phyloP scores from a whole-genome alignment of 1,140 invertebrate species.

The Trichonephila clavipes region DNA sequence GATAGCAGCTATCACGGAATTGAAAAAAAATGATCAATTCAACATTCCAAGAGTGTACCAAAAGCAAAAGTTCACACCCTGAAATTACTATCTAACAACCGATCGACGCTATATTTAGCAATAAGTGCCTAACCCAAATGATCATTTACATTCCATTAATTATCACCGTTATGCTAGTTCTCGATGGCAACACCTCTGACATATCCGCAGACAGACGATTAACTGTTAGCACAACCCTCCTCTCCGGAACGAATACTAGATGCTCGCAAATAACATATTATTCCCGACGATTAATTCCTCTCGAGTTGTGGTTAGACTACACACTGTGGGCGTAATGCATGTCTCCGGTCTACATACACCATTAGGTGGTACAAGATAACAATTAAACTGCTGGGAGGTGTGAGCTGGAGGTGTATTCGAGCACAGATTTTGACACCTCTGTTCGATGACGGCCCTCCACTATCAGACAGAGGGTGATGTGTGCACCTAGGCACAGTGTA shows the following conservation, averaged over 20 bases:
- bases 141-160: constrained; percentile 49
- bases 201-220: constrained; percentile 44
- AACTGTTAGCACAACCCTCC: background rate
- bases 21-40: background rate
- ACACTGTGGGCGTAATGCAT: constrained; percentile 7
- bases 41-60: background rate
- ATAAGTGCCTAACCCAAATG: constrained; percentile 41
- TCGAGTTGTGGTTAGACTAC: constrained; percentile 40
- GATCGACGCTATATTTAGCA: constrained; percentile 10
- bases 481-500: background rate
- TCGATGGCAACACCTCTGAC: constrained; percentile 1
- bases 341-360: constrained; percentile 26
- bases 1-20: too few species aligned
- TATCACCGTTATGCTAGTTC: constrained; percentile 26
- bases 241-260: constrained; percentile 5
- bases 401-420: constrained; percentile 30
- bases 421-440: constrained; percentile 33
- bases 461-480: background rate
- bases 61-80: background rate
- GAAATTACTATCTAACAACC: background rate
- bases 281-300: constrained; percentile 57
- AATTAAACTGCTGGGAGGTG: constrained; percentile 29
- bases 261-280: constrained; percentile 61
- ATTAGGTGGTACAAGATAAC: constrained; percentile 52
- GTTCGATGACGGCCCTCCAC: background rate